Conservation (phyloP, 35 echinoderm and acorn worm species). For the Apostichopus japonicus region DNA sequence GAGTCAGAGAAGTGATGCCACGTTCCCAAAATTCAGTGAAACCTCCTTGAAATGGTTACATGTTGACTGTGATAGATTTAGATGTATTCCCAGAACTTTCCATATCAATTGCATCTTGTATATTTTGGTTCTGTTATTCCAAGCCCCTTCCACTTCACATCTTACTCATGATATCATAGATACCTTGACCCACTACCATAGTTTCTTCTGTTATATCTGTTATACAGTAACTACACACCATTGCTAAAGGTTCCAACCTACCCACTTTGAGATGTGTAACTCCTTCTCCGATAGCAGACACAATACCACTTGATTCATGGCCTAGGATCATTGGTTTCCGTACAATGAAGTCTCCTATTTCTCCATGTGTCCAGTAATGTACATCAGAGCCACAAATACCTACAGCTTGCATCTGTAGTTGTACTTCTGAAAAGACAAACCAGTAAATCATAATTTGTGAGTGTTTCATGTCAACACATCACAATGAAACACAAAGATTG, state of each 20-base stretch:
- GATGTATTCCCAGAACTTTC: too few species aligned
- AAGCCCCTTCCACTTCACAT: background rate
- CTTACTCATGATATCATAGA: background rate
- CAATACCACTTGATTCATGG: constrained; percentile 96
- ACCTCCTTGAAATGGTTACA: too few species aligned
- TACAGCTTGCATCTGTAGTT: constrained; percentile 83
- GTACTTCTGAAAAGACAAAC: constrained; percentile 76
- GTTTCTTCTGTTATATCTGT: background rate
- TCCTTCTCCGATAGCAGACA: constrained; percentile 80
- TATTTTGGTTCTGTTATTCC: background rate
- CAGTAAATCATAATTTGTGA: background rate
- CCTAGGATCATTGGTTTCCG: constrained; percentile 93
- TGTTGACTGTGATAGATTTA: too few species aligned
- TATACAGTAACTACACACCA: background rate
- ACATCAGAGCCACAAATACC: constrained; percentile 98
- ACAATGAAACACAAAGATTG: background rate
- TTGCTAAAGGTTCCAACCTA: constrained; percentile 38
- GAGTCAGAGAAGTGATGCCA: too few species aligned
- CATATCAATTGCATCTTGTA: too few species aligned
- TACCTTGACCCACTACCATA: background rate
- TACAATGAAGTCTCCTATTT: constrained; percentile 75
- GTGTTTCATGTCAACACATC: background rate
- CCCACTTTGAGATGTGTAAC: constrained; percentile 88
- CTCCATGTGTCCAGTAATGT: constrained; percentile 86
- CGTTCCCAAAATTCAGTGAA: too few species aligned